Base-by-base conservation (phyloP, 2,888 invertebrate species). In the Ophion ellenae region DNA sequence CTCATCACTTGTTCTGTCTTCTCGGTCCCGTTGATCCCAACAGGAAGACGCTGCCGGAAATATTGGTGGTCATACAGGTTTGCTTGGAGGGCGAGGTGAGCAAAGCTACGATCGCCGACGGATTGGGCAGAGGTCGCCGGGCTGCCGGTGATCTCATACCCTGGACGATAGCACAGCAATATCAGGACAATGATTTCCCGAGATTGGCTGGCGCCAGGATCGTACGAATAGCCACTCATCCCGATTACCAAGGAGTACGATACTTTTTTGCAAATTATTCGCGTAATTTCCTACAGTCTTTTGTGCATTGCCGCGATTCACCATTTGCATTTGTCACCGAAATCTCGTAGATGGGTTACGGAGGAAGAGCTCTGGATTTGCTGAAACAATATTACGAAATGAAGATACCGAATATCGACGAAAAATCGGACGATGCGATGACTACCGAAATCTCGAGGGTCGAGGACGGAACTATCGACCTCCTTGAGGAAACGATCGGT, bases 91-190 rank as follows among this genome's bases (percentile, higher is more conserved):
- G 97, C 2, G 96, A 96, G 92, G 95, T 97, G 24, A 97, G 96
- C 0, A 96, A 96, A 90, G 95, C 93, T 91, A 92, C 97, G 2
- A 96, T 99, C 2, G 95, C 95, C 3, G 97, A 97, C 91, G 97
- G 97, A 45, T 95, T 99, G 79, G 96, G 97, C 0, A 96, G 98
- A 87, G 99, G 99, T 0, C 97, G 97, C 90, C 96, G 98, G 90
- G 98, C 99, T 0, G 97, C 98, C 7, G 99, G 99, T 0, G 99
- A 99, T 95, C 95, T 99, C 14, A 99, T 99, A 89, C 99, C 99
- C 0, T 99, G 99, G 99, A 99, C 99, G 79, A 95, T 99, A 3
- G 98, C 98, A 6, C 99, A 99, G 92, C 99, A 99, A 94, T 99
- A 97, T 94, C 98, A 98, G 78, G 99, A 99, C 94, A 96, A 96